Conservation (phyloP, 2,113 vertebrate species). For the Felis chaus region DNA sequence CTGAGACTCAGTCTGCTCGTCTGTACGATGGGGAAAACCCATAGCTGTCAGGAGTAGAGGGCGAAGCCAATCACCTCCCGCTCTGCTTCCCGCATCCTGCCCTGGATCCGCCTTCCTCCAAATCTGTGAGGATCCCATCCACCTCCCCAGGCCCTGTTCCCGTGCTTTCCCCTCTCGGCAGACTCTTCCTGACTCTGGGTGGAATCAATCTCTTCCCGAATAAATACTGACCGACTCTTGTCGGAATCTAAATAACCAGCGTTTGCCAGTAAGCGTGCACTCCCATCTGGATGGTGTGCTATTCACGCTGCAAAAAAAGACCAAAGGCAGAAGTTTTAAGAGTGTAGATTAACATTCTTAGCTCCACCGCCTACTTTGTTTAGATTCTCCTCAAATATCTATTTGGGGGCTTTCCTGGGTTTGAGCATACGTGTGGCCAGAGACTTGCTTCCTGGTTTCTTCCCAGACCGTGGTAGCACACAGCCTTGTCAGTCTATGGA, state of each 20-base stretch:
- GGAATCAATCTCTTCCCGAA: not conserved
- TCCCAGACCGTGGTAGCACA: not conserved
- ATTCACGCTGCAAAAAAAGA: not conserved
- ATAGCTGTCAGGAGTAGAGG: not conserved
- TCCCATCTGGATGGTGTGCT: not conserved
- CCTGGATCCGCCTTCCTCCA: no score
- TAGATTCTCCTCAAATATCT: not conserved
- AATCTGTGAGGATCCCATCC: not conserved
- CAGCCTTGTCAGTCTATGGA: not conserved
- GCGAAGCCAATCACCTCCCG: not conserved
- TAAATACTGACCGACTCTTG: not conserved
- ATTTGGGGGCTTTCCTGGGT: not conserved
- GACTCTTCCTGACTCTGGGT: not conserved
- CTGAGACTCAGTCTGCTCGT: not conserved
- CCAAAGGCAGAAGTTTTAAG: not conserved
- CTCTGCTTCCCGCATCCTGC: not conserved
- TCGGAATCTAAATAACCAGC: not conserved
- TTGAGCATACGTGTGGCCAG: not conserved
- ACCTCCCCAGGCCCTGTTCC: not conserved
- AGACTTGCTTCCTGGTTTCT: not conserved
- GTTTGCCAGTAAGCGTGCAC: not conserved
- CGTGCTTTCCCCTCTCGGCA: not conserved
- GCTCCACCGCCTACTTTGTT: not conserved
- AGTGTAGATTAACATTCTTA: not conserved
- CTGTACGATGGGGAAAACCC: not conserved